Percentiles rank a stretch among this genome's conserved stretches.
phyloP scores from a whole-genome alignment of 2,797 vertebrate genomes.

The Bucorvus abyssinicus region DNA sequence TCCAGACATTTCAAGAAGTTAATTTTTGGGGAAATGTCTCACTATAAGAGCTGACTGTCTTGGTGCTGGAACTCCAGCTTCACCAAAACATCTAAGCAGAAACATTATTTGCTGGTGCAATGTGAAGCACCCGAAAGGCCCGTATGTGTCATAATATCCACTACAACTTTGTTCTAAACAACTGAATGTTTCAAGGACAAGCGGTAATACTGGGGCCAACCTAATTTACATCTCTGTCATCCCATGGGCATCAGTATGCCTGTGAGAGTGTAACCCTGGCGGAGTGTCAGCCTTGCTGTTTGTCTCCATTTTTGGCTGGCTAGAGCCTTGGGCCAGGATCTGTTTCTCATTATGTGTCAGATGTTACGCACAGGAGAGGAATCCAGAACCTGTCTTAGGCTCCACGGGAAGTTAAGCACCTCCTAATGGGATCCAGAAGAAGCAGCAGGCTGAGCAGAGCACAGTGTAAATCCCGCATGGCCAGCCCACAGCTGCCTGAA shows the following conservation, averaged over 20 bases:
- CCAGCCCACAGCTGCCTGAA: background rate
- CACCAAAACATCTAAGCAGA: background rate
- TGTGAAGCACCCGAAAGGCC: background rate
- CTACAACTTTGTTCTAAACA: background rate
- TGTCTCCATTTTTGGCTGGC: constrained; percentile 46
- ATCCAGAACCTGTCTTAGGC: background rate
- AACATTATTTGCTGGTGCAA: background rate
- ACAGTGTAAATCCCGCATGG: background rate
- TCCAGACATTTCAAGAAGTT: background rate
- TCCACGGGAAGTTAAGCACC: constrained; percentile 22
- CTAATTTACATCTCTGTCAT: background rate
- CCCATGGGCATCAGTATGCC: background rate
- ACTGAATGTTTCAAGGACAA: background rate
- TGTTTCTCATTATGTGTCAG: constrained; percentile 58
- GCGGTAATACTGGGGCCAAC: background rate
- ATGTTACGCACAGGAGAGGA: constrained; percentile 48
- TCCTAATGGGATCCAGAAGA: constrained; percentile 45
- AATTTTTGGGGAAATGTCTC: background rate
- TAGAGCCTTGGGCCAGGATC: background rate
- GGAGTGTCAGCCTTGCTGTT: background rate
- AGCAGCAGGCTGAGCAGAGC: background rate
- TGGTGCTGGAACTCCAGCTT: background rate
- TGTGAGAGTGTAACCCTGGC: background rate
- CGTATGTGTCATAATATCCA: background rate
- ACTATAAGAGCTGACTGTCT: background rate